Evolutionary conservation across 2,797 vertebrate species (phyloP).

Genomic region (Cetoscarus ocellatus): DNA sequence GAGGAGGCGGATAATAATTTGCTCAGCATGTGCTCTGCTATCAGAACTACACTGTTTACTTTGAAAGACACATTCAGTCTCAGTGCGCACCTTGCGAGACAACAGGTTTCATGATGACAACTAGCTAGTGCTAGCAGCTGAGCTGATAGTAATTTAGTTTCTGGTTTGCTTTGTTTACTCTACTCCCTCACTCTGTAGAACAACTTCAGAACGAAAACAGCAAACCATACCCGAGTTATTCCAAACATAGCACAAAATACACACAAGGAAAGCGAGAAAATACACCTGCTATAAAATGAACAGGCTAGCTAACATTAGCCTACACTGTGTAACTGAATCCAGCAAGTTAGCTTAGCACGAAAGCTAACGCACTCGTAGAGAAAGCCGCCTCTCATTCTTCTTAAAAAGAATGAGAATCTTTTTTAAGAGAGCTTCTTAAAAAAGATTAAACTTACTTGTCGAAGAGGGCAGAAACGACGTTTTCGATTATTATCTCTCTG

Average conservation of each 20-base stretch:
- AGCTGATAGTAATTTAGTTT: constrained; percentile 49
- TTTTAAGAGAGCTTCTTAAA: no score
- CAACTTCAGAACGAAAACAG: not conserved
- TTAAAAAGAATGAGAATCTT: no score
- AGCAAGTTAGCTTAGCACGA: constrained; percentile 64
- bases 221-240: not conserved
- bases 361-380: constrained; percentile 19
- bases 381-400: not conserved
- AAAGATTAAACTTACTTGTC: constrained; percentile 18
- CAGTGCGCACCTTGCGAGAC: constrained; percentile 45
- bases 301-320: constrained; percentile 60
- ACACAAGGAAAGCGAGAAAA: not conserved
- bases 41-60: constrained; percentile 3
- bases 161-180: not conserved
- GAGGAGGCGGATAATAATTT: not conserved
- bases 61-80: constrained; percentile 11
- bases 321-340: constrained; percentile 19
- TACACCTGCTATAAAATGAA: constrained; percentile 54
- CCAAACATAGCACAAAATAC: not conserved
- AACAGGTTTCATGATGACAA: constrained; percentile 62
- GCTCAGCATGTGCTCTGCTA: not conserved
- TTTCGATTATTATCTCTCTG: not conserved
- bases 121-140: constrained; percentile 54
- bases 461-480: not conserved
- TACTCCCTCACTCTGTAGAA: not conserved